Conservation (phyloP, 2,888 invertebrate genomes). For the Melanotus villosus region DNA sequence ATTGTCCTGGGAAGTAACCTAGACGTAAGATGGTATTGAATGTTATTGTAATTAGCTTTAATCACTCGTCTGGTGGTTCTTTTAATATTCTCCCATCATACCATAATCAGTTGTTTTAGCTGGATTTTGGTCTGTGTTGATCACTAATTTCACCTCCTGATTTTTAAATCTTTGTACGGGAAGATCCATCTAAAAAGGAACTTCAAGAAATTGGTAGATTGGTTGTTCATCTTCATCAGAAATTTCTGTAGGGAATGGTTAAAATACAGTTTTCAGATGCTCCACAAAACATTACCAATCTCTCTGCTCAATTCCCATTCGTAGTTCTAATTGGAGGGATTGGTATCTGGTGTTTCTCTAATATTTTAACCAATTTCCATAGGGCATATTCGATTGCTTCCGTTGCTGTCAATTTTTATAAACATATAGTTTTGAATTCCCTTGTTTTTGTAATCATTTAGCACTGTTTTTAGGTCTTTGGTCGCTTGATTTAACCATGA, state of each 20-base stretch:
- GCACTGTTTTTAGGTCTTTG: neutral
- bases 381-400: neutral
- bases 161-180: neutral
- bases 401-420: neutral
- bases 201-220: conserved; percentile 3
- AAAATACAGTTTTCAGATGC: too few species aligned
- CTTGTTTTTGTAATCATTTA: conserved; percentile 2
- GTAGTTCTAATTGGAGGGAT: neutral
- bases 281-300: too few species aligned
- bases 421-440: neutral
- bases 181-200: neutral
- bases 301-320: neutral
- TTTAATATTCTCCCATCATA: neutral
- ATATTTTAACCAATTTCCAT: too few species aligned
- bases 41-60: conserved; percentile 10
- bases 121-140: neutral
- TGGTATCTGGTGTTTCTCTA: too few species aligned
- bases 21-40: neutral
- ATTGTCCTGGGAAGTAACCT: conserved; percentile 1
- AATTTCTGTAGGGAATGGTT: neutral
- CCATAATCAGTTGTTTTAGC: neutral
- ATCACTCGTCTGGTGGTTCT: neutral
- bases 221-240: neutral
- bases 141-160: neutral
- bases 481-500: neutral